Percentiles rank a stretch among this genome's conserved stretches.
Evolutionary conservation across 1,140 invertebrate genomes (phyloP).

Genomic region (Tetramorium parvispinum): DNA sequence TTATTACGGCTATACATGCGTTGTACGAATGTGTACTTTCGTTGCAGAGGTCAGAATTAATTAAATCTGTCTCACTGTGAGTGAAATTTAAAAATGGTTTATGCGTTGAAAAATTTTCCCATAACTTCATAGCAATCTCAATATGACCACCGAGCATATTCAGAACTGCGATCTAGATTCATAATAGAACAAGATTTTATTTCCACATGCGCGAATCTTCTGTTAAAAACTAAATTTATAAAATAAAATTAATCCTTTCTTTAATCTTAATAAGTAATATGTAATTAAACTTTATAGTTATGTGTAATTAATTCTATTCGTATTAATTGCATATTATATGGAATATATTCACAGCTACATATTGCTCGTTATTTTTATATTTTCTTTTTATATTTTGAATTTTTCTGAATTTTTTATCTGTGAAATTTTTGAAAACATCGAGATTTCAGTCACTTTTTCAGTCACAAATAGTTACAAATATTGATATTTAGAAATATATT

Average conservation of each 20-base stretch:
- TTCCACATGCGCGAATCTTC: neutral
- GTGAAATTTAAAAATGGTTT: conserved; percentile 15
- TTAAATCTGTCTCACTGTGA: conserved; percentile 23
- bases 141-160: neutral
- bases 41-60: conserved; percentile 20
- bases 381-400: neutral
- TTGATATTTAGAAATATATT: neutral
- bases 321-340: neutral
- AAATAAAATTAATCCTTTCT: neutral
- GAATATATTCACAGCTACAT: neutral
- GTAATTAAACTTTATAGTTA: neutral
- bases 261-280: neutral
- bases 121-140: neutral
- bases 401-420: neutral
- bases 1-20: conserved; percentile 19
- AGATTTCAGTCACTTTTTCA: neutral
- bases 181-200: neutral
- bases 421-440: neutral
- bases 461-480: neutral
- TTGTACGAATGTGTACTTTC: neutral
- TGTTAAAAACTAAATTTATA: neutral
- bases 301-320: neutral
- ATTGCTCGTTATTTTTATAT: neutral
- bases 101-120: conserved; percentile 11
- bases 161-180: neutral